These are phyloP conservation scores for Bombus pascuorum DNA, from an alignment of 1,140 invertebrate species.

Conservation along the genomic window DNA sequence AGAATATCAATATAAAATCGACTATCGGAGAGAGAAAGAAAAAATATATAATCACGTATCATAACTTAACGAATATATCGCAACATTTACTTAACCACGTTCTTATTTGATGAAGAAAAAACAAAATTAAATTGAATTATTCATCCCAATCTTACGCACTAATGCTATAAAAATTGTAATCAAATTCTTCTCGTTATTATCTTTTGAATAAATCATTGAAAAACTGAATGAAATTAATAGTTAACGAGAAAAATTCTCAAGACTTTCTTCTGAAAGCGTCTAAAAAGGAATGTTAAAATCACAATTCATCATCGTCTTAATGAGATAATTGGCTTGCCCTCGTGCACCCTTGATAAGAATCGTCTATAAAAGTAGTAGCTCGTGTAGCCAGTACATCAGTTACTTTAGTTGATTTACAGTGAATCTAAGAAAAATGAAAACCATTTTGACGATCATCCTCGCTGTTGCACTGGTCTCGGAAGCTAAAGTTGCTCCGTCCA, in stretches of 20 bases:
- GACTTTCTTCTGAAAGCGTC: background rate
- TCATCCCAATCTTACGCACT: background rate
- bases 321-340: constrained; percentile 71
- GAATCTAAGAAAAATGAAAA: constrained; percentile 65
- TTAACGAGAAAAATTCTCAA: background rate
- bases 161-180: background rate
- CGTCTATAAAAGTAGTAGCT: constrained; percentile 71
- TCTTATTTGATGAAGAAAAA: background rate
- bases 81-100: background rate
- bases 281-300: constrained; percentile 4
- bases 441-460: constrained; percentile 49
- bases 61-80: no score
- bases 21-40: background rate
- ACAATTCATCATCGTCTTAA: constrained; percentile 26
- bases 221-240: background rate
- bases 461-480: constrained; percentile 39
- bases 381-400: constrained; percentile 62
- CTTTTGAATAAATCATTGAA: background rate
- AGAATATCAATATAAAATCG: constrained; percentile 24
- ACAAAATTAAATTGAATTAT: background rate
- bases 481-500: constrained; percentile 26
- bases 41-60: background rate
- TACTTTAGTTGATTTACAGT: constrained; percentile 36
- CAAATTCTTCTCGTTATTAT: background rate
- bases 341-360: constrained; percentile 70